phyloP scores from a whole-genome alignment of 2,113 vertebrate species.

The Equus quagga region DNA sequence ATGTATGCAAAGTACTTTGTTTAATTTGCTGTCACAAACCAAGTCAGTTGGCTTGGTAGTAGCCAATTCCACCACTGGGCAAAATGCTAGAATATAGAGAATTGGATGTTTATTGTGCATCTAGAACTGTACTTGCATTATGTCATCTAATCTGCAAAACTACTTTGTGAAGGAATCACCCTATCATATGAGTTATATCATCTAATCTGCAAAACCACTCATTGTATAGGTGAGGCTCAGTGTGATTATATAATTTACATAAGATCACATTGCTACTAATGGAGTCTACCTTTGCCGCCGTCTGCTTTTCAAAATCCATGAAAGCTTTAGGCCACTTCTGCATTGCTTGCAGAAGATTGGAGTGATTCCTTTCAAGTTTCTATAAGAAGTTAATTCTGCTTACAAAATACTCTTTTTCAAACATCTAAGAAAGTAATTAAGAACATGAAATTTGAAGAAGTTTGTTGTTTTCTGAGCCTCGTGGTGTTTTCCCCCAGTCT shows the following conservation, averaged over 20 bases:
- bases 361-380: not conserved
- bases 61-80: not conserved
- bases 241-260: not conserved
- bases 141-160: not conserved
- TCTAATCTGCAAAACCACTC: not conserved
- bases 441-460: slow-evolving; percentile 58
- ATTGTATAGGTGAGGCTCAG: not conserved
- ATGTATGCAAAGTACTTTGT: not conserved
- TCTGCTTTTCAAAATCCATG: not conserved
- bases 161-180: not conserved
- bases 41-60: not conserved
- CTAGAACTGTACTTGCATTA: not conserved
- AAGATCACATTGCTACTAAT: not conserved
- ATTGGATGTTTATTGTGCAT: not conserved
- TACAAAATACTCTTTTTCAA: not conserved
- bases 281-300: not conserved
- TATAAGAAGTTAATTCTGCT: not conserved
- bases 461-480: slow-evolving; percentile 6
- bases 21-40: not conserved
- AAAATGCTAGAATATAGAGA: not conserved
- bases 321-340: not conserved
- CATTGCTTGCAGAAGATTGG: not conserved
- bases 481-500: not conserved
- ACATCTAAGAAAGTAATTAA: slow-evolving; percentile 35
- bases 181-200: not conserved